Conservation (phyloP, 2,797 vertebrate genomes). For the Lepus oiostolus region DNA sequence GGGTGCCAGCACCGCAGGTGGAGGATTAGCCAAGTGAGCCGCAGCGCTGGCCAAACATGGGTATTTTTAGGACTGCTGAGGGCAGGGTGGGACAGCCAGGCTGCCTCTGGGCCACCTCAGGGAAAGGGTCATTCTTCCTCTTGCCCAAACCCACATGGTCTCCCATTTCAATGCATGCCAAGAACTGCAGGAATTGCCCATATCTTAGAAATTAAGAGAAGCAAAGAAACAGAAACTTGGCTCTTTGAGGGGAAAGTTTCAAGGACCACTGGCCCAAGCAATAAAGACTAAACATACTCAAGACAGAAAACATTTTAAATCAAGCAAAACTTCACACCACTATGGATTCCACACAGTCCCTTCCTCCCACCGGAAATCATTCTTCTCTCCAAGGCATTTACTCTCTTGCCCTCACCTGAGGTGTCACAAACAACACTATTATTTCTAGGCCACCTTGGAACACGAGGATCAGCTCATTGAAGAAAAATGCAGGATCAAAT, state of each 20-base stretch:
- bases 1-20: too few relatives aligned
- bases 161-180: neutral
- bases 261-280: slow-evolving; percentile 10
- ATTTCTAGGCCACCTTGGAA: slow-evolving; percentile 51
- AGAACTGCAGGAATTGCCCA: slow-evolving; percentile 4
- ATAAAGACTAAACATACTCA: slow-evolving; percentile 8
- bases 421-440: neutral
- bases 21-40: too few relatives aligned
- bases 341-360: neutral
- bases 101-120: neutral
- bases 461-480: neutral
- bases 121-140: neutral
- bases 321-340: slow-evolving; percentile 28
- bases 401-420: neutral
- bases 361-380: neutral
- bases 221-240: neutral
- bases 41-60: neutral
- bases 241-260: neutral
- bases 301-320: slow-evolving; percentile 23
- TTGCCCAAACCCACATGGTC: neutral
- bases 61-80: neutral
- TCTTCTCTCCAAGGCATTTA: slow-evolving; percentile 35
- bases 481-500: neutral
- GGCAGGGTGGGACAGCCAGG: neutral
- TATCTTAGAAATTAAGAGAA: slow-evolving; percentile 21